Evolutionary conservation across 1,140 invertebrate species (phyloP).

Genomic region (Philopotamus ludificatus): DNA sequence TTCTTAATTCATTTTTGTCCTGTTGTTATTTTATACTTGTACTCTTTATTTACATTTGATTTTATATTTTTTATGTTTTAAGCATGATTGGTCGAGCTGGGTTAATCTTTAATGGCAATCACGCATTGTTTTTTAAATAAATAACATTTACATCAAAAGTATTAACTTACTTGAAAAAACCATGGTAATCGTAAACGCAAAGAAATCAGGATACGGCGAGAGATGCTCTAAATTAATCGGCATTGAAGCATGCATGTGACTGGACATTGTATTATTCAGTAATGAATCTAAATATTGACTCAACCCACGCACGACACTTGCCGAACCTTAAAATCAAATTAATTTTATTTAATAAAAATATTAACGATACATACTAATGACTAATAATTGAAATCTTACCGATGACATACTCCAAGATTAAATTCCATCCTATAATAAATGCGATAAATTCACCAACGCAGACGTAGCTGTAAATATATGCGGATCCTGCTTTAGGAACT

Average conservation of each 20-base stretch:
- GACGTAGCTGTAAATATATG: constrained; percentile 88
- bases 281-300: constrained; percentile 73
- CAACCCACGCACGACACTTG: constrained; percentile 79
- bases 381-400: constrained; percentile 55
- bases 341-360: neutral
- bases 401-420: constrained; percentile 88
- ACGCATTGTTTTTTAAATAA: neutral
- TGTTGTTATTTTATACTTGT: too few species aligned
- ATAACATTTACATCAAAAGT: too few species aligned
- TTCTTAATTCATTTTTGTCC: too few species aligned
- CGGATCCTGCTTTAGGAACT: constrained; percentile 84
- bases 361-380: neutral
- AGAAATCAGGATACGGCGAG: constrained; percentile 68
- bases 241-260: constrained; percentile 63
- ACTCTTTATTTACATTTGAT: too few species aligned
- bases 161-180: constrained; percentile 56
- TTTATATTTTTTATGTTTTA: too few species aligned
- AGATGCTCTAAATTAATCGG: constrained; percentile 72
- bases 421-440: constrained; percentile 84
- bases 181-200: constrained; percentile 63
- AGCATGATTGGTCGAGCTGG: too few species aligned
- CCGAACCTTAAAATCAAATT: constrained; percentile 60
- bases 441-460: constrained; percentile 81
- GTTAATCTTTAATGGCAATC: too few species aligned
- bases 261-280: constrained; percentile 57